Conservation (phyloP, 2,888 invertebrate species). For the Electrophaes corylata region DNA sequence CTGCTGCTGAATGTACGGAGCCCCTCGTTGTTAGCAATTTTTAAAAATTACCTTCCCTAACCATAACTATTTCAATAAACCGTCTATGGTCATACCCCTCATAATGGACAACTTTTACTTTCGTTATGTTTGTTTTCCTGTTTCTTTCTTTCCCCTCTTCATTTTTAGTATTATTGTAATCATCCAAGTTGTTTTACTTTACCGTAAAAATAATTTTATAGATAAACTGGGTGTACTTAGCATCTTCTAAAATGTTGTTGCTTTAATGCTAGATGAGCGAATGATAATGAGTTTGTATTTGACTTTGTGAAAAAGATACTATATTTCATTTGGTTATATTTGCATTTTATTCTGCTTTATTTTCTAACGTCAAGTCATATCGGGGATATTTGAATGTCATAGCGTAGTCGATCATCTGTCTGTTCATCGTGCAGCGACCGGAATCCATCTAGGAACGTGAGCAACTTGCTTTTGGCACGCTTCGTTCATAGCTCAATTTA, state of each 20-base stretch:
- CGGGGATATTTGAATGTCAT: slow-evolving; percentile 43
- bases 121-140: slow-evolving; percentile 67
- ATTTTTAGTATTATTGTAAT: slow-evolving; percentile 57
- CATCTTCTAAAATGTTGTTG: slow-evolving; percentile 21
- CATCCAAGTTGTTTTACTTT: slow-evolving; percentile 56
- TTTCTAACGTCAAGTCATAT: slow-evolving; percentile 34
- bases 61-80: slow-evolving; percentile 80
- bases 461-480: slow-evolving; percentile 62
- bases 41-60: slow-evolving; percentile 72
- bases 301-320: neutral
- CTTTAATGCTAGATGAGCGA: slow-evolving; percentile 12
- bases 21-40: slow-evolving; percentile 72
- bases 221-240: slow-evolving; percentile 24
- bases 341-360: slow-evolving; percentile 8
- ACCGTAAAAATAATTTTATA: slow-evolving; percentile 44
- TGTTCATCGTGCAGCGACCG: slow-evolving; percentile 49
- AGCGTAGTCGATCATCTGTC: slow-evolving; percentile 42
- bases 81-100: slow-evolving; percentile 70
- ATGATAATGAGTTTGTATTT: slow-evolving; percentile 10
- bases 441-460: slow-evolving; percentile 58
- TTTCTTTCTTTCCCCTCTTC: slow-evolving; percentile 57
- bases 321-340: slow-evolving; percentile 1
- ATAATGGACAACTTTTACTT: slow-evolving; percentile 77
- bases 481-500: slow-evolving; percentile 56
- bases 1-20: slow-evolving; percentile 70